phyloP scores from a whole-genome alignment of 1,140 invertebrate species.

The Sminthurinus signatus region DNA sequence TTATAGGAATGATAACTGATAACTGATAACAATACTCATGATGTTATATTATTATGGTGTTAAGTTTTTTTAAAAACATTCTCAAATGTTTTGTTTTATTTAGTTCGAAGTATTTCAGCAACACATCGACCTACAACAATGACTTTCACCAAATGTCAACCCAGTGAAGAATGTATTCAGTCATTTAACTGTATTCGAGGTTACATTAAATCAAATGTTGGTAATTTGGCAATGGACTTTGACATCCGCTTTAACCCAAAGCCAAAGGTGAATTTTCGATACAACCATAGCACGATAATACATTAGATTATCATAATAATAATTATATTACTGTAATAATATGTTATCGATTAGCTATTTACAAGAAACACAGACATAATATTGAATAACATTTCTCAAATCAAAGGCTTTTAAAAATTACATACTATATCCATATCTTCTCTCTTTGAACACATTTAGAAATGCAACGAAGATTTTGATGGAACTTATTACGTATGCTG shows the following conservation, averaged over 20 bases:
- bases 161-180: conserved; percentile 1
- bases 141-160: not conserved
- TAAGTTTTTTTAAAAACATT: no score
- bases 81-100: no score
- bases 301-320: not conserved
- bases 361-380: no score
- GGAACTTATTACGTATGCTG: not conserved
- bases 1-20: no score
- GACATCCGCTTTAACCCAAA: not conserved
- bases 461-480: not conserved
- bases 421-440: no score
- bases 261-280: not conserved
- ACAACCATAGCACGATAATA: not conserved
- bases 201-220: not conserved
- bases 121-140: not conserved
- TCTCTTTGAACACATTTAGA: no score
- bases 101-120: no score
- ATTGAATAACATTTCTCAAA: no score
- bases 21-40: no score
- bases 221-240: not conserved
- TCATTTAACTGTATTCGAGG: not conserved
- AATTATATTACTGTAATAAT: not conserved
- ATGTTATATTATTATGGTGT: no score
- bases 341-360: not conserved
- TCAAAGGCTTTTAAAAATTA: no score